phyloP scores from a whole-genome alignment of 2,113 vertebrate genomes.

The Cettia cetti region DNA sequence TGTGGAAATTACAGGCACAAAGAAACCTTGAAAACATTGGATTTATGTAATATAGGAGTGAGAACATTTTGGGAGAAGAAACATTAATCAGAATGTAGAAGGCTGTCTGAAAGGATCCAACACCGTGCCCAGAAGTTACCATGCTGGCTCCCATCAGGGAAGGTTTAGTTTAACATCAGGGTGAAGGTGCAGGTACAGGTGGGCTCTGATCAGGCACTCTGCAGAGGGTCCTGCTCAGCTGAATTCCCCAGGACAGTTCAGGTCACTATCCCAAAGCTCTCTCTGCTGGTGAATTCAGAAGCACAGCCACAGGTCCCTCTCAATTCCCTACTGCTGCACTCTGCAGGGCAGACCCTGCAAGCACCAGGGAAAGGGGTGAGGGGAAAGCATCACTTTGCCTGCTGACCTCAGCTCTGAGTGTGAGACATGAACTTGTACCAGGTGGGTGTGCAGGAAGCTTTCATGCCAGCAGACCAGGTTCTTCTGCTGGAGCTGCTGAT shows the following conservation, averaged over 20 bases:
- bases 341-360: neutral
- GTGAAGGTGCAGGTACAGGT: neutral
- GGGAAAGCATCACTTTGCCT: neutral
- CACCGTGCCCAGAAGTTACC: accelerated
- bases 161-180: neutral
- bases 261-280: neutral
- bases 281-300: neutral
- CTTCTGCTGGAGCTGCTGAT: neutral
- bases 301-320: neutral
- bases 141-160: neutral
- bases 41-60: neutral
- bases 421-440: neutral
- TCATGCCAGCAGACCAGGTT: neutral
- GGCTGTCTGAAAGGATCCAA: neutral
- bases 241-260: neutral
- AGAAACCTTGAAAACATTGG: neutral
- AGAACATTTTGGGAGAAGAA: neutral
- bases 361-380: neutral
- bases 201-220: neutral
- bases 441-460: neutral
- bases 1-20: neutral
- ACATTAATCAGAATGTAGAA: neutral
- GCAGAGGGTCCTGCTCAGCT: neutral
- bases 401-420: neutral
- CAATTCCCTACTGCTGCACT: neutral